A percentile compares a stretch with the other conserved stretches of the same genome.
These are phyloP conservation scores for Lepidurus apus DNA, from an alignment of 1,140 invertebrate species.

Conservation along the genomic window DNA sequence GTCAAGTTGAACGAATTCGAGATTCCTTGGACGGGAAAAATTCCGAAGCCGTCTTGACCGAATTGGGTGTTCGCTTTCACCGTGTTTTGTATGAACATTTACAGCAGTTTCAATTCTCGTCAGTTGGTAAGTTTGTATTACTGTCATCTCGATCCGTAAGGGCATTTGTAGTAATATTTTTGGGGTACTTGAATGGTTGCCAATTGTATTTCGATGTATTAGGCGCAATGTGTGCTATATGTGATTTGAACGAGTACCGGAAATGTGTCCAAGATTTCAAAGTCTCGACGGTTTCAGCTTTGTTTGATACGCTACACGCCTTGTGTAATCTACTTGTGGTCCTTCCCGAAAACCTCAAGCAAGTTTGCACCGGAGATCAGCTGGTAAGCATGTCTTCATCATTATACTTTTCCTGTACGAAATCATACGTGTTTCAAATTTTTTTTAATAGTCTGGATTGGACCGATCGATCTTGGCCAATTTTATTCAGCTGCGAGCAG, in stretches of 20 bases:
- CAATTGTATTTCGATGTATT: slow-evolving; percentile 36
- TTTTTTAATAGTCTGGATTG: slow-evolving; percentile 67
- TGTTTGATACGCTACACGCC: slow-evolving; percentile 92
- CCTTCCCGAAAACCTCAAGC: slow-evolving; percentile 90
- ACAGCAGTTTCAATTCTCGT: slow-evolving; percentile 91
- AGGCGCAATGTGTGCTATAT: slow-evolving; percentile 95
- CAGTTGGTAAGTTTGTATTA: slow-evolving; percentile 59
- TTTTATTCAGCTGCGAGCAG: slow-evolving; percentile 88
- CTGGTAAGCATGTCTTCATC: too few relatives aligned
- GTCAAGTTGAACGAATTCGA: slow-evolving; percentile 70
- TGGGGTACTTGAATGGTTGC: neutral
- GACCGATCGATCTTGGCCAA: slow-evolving; percentile 79
- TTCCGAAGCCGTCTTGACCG: slow-evolving; percentile 74
- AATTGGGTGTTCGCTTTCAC: slow-evolving; percentile 86
- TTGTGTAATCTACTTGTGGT: slow-evolving; percentile 93
- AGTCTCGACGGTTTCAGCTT: slow-evolving; percentile 67
- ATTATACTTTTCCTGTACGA: neutral
- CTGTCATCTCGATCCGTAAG: slow-evolving; percentile 25
- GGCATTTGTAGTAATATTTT: neutral
- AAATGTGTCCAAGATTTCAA: slow-evolving; percentile 71
- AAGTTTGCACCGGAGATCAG: slow-evolving; percentile 89
- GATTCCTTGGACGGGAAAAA: slow-evolving; percentile 90
- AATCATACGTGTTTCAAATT: slow-evolving; percentile 24
- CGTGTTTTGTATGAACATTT: slow-evolving; percentile 93
- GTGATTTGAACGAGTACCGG: slow-evolving; percentile 92